Evolutionary conservation across 2,113 vertebrate species (phyloP), one percentile per base, ranked within the genome.

Genomic region (Natator depressus): DNA sequence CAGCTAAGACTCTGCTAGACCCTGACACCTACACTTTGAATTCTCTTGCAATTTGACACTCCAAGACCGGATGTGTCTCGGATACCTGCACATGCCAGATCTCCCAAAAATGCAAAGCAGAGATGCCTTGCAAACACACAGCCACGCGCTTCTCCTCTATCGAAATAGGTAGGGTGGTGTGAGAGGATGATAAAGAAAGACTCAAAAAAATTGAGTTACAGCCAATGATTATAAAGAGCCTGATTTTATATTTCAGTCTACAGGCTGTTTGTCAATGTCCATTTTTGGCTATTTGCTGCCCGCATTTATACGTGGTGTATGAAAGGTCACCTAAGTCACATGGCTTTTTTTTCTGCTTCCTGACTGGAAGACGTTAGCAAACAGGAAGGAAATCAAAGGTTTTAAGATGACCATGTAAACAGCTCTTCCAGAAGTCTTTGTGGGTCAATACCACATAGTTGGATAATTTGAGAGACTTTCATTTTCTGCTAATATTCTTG

Each of bases 311-410:
- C 59, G 31, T 31, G 59, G 6, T 14, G 12, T 62, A 8, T 31
- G 29, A 80, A 20, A 25, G 2, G 8, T 16, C 62, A 10, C 8
- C 27, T 2, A 49, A 84, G 51, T 49, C 8, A 11, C 13, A 38
- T 3, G 0, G 0, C 24, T 59, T 59, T 7, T 31, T 90, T 80
- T 42, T 42, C 69, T 75, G 1, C 42, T 76, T 2, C 0, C 1
- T 88, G 19, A 31, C 11, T 22, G 5, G 69, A 82, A 84, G 2
- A 51, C 9, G 22, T 51, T 69, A 38, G 42, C 50, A 55, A 62
- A 10, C 2, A 25, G 7, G 5, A 69, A 2, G 1, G 3, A 65
- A 86, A 53, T 3, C 29, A 11, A 90, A 69, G 5, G 0, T 55
- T 59, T 14, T 54, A 65, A 57, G 19, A n/a, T 31, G 49, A 13